Base-by-base conservation (phyloP, 2,113 vertebrate species). In the Casuarius casuarius region DNA sequence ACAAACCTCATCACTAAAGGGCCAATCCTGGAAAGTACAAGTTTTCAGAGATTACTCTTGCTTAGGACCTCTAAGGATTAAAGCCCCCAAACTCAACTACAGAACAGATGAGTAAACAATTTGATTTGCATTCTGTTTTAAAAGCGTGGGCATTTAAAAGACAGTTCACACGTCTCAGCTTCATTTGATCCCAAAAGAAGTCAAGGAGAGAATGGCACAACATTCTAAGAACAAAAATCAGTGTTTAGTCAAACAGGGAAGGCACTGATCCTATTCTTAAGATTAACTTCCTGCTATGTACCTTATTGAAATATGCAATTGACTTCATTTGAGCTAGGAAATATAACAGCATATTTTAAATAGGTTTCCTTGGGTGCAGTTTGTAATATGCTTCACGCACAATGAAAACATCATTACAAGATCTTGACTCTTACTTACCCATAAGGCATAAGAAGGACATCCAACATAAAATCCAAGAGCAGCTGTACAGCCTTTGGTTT, bases 361-460 rank as follows among this genome's bases (percentile, higher is more conserved):
- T 56, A 4, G 40, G 16, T 22, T 54, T 91, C 80, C 35, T 59
- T 38, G 38, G 67, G 2, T 48, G 10, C 29, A 38, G 5, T 38
- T 56, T 33, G 25, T n/a, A 59, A 59, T 26, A 76, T 23, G 16
- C 58, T 84, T 72, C 21, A 79, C 10, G 65, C 21, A 21, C 16
- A 63, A 84, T 35, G 31, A 89, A 68, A 11, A 49, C 10, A 83
- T 4, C 3, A 42, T 8, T 48, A 35, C 16, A 33, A 48, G 6
- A 63, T 38, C 62, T 35, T 61, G 38, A 78, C 66, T 77, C 44
- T 66, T 77, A 95, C 98, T 97, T 97, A 99, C 99, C 99, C 99
- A 66, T 99, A 99, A 98, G 99, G 99, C 99, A 99, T 99, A 93
- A 99, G 98, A 90, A 99, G 98, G 94, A 99, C 99, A 95, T 99